A percentile compares a stretch with the other conserved stretches of the same genome.
phyloP scores from a whole-genome alignment of 2,113 vertebrate genomes.

The Anser cygnoides region DNA sequence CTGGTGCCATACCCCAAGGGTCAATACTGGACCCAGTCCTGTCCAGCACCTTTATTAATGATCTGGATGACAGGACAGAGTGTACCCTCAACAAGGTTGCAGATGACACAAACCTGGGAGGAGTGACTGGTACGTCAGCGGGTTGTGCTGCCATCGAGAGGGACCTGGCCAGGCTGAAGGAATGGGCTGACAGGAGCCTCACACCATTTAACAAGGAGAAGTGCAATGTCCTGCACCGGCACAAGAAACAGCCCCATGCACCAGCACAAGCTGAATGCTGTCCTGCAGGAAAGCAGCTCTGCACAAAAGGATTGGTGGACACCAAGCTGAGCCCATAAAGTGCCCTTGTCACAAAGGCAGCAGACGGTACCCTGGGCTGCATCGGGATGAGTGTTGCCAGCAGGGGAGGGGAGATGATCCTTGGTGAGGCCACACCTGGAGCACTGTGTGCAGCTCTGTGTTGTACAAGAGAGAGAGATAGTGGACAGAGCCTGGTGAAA shows the following conservation, averaged over 20 bases:
- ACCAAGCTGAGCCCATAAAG: background rate
- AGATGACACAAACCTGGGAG: background rate
- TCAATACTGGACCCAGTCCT: background rate
- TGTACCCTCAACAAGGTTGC: background rate
- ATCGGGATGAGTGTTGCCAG: background rate
- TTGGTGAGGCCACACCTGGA: background rate
- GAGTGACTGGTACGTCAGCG: background rate
- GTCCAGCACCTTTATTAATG: background rate
- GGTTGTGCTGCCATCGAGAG: background rate
- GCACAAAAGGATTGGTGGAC: too few species aligned
- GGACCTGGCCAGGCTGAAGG: background rate
- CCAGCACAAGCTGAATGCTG: background rate
- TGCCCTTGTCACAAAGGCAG: background rate
- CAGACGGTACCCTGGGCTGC: too few species aligned
- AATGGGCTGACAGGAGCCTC: background rate
- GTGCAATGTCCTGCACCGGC: too few species aligned
- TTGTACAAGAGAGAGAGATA: background rate
- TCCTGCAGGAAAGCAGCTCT: background rate
- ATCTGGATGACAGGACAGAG: too few species aligned
- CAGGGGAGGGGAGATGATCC: background rate
- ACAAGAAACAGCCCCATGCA: background rate
- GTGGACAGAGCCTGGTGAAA: background rate
- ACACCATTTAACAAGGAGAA: background rate
- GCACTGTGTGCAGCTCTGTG: background rate
- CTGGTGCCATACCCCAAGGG: background rate